Conservation (phyloP, 2,113 vertebrate species). For the Laterallus jamaicensis region DNA sequence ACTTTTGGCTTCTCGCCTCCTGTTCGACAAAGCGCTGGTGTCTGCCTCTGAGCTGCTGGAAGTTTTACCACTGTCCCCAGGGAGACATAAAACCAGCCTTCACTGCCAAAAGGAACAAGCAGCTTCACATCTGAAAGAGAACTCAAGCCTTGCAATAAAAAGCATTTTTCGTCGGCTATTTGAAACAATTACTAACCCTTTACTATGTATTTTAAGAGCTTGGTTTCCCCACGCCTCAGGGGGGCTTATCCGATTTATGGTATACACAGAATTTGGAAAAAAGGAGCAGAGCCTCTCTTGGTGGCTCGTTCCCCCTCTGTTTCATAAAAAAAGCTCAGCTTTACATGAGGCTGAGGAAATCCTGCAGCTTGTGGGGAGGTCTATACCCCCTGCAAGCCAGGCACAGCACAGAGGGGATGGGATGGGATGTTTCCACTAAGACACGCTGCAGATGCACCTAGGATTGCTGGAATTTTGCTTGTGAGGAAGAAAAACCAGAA, state of each 20-base stretch:
- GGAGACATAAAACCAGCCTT: conserved; percentile 20
- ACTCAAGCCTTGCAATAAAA: not conserved
- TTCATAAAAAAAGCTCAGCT: not conserved
- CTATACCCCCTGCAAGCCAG: not conserved
- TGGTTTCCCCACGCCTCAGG: not conserved
- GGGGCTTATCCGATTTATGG: not conserved
- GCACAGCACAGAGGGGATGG: not conserved
- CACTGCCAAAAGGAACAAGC: conserved; percentile 26
- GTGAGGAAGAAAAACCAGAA: not conserved
- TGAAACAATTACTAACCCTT: conserved; percentile 53
- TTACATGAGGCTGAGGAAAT: not conserved
- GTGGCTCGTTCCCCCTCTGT: not conserved
- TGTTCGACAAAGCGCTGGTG: not conserved
- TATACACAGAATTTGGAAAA: not conserved
- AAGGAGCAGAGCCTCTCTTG: not conserved
- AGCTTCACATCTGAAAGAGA: conserved; percentile 22
- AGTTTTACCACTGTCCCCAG: conserved; percentile 39
- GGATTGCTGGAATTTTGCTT: not conserved
- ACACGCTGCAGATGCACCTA: fast-evolving
- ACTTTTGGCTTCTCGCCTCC: conserved; percentile 19
- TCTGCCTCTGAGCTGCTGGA: conserved; percentile 33
- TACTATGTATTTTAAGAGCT: not conserved
- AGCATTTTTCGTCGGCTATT: conserved; percentile 6
- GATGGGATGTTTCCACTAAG: not conserved
- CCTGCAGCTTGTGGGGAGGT: not conserved